These are phyloP conservation scores for Ichneumon xanthorius DNA, from an alignment of 2,888 invertebrate species.

Conservation along the genomic window DNA sequence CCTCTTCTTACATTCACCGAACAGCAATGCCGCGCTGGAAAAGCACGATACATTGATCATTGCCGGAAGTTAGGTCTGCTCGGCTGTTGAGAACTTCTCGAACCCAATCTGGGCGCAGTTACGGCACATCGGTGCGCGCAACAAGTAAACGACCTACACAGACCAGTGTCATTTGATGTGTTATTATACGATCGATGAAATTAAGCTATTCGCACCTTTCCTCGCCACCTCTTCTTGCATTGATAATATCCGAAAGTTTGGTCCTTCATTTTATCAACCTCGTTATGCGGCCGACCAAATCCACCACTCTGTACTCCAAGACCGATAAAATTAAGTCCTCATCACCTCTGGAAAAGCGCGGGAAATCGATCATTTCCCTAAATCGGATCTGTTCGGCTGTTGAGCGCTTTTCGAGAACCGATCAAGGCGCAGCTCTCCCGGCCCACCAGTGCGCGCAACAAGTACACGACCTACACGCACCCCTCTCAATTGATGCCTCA, in stretches of 20 bases:
- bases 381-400: no score
- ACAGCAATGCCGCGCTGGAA: background rate
- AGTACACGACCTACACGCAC: slow-evolving; percentile 83
- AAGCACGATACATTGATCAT: background rate
- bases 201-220: slow-evolving; percentile 9
- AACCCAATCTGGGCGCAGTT: slow-evolving; percentile 9
- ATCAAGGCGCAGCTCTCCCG: slow-evolving; percentile 2
- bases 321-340: no score
- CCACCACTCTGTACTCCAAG: no score
- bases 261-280: no score
- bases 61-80: background rate
- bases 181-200: background rate
- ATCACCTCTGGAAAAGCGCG: background rate
- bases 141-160: slow-evolving; percentile 84
- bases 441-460: slow-evolving; percentile 78
- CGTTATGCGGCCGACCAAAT: no score
- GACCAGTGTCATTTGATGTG: slow-evolving; percentile 36
- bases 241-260: no score
- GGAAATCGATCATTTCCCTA: background rate
- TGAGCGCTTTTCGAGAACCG: background rate
- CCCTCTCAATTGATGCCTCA: slow-evolving; percentile 60
- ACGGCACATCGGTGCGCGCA: slow-evolving; percentile 72
- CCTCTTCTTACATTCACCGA: no score
- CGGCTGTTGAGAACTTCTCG: no score
- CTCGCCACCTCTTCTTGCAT: background rate